These are phyloP conservation scores for Drosophila takahashii DNA, from an alignment of 1,140 invertebrate species.

Conservation along the genomic window DNA sequence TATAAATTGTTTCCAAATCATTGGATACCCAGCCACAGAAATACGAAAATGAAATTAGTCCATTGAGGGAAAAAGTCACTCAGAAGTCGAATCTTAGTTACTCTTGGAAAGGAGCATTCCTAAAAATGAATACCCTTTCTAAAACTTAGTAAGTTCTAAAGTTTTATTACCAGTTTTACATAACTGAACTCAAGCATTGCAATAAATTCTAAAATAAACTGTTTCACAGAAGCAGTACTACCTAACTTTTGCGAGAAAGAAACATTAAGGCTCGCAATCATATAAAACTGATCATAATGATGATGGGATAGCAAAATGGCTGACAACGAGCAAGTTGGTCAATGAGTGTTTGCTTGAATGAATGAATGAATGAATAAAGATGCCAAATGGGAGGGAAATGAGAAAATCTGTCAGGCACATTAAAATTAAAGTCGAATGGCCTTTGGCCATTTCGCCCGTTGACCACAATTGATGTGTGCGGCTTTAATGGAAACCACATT, in stretches of 20 bases:
- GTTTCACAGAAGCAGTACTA: too few species aligned
- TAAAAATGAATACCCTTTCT: not conserved
- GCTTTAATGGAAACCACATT: conserved; percentile 73
- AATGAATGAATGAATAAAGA: conserved; percentile 57
- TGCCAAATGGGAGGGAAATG: conserved; percentile 5
- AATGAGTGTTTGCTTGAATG: conserved; percentile 52
- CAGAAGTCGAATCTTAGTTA: conserved; percentile 23
- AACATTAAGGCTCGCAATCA: conserved; percentile 39
- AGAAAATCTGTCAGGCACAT: conserved; percentile 36
- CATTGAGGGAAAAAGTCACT: conserved; percentile 10
- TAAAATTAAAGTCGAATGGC: conserved; percentile 68
- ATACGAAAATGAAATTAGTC: conserved; percentile 77
- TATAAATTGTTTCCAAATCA: conserved; percentile 82
- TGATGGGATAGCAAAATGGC: conserved; percentile 34
- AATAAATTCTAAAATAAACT: too few species aligned
- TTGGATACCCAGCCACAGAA: conserved; percentile 76
- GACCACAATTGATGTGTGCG: conserved; percentile 63
- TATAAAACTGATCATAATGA: conserved; percentile 70
- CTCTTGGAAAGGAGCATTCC: not conserved
- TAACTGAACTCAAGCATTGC: too few species aligned
- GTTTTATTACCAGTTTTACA: too few species aligned
- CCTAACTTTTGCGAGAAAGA: too few species aligned
- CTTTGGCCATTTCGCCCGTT: conserved; percentile 33
- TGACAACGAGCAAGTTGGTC: conserved; percentile 8
- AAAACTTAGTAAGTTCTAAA: too few species aligned